phyloP scores from a whole-genome alignment of 2,797 vertebrate genomes.

The Eupleurogrammus muticus region DNA sequence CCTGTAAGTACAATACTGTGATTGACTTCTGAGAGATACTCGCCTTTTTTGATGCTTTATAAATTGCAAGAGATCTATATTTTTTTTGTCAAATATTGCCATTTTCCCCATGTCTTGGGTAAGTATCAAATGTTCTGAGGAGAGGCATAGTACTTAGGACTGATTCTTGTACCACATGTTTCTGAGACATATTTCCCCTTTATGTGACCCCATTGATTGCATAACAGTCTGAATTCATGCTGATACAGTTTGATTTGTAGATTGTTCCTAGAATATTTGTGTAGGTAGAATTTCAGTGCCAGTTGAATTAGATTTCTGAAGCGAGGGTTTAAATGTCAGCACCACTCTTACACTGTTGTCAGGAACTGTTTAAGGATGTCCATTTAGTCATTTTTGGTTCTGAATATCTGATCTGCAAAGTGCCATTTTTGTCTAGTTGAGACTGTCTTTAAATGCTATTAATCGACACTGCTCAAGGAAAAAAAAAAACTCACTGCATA shows the following conservation, averaged over 20 bases:
- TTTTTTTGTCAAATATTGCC: constrained; percentile 74
- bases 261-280: constrained; percentile 50
- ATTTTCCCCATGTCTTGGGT: constrained; percentile 78
- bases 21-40: constrained; percentile 71
- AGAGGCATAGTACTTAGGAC: constrained; percentile 57
- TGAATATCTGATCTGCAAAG: constrained; percentile 57
- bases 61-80: constrained; percentile 75
- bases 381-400: constrained; percentile 38
- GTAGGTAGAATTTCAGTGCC: constrained; percentile 62
- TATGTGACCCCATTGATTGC: constrained; percentile 46
- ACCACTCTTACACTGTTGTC: constrained; percentile 48
- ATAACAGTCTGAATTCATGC: constrained; percentile 40
- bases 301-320: constrained; percentile 62
- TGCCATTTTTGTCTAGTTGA: constrained; percentile 65
- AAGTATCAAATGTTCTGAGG: constrained; percentile 82
- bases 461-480: constrained; percentile 42
- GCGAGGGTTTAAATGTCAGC: constrained; percentile 67
- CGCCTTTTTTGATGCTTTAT: constrained; percentile 74
- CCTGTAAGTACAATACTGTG: constrained; percentile 98
- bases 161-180: constrained; percentile 70
- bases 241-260: constrained; percentile 56
- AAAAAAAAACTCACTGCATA: constrained; percentile 41
- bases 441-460: constrained; percentile 42
- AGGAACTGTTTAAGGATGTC: constrained; percentile 66
- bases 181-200: constrained; percentile 66